Evolutionary conservation across 2,797 vertebrate species (phyloP), one percentile per base, ranked within the genome.

Genomic region (Alauda arvensis): DNA sequence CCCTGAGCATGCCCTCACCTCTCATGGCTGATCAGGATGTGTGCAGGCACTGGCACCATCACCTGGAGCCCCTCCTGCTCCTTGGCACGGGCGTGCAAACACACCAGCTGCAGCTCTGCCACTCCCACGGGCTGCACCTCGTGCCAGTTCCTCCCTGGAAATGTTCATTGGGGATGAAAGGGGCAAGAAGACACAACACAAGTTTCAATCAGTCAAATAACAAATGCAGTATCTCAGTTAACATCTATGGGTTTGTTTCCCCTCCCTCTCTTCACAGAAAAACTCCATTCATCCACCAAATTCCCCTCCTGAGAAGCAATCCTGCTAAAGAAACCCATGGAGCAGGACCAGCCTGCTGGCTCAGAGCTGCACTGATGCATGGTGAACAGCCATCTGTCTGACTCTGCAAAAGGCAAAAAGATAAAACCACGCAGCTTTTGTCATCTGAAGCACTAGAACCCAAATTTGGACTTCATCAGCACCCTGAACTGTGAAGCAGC

Each of bases 11-110:
- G 37, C 4, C 42, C 91, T 96, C 94, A 99, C 99, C 98, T 98
- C 78, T 96, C 97, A 66, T 99, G 98, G 96, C 96, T 98, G 77
- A 99, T 93, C 4, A 96, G 93, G 14, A 95, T 92, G 61, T 97
- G 97, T 57, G 95, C 95, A 33, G 98, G 97, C 20, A 98, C 95
- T 0, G 99, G 98, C 13, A 99, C 97, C 83, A 99, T 96, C 7
- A 97, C 97, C 77, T 98, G 97, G 6, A 95, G 5, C 18, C 91
- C 90, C 9, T 96, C 96, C 8, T 95, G 97, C 70, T 98, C 98
- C 71, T 96, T 98, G 90, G 98, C 98, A 57, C 94, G 97, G 6
- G 96, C 99, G 0, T 98, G 97, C 57, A 99, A 94, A 77, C 99
- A 97, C 75, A 99, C 94, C 10, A 98, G 91, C 72, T 98, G 97